These are phyloP conservation scores for Eciton burchellii DNA, from an alignment of 1,140 invertebrate species.

Conservation along the genomic window DNA sequence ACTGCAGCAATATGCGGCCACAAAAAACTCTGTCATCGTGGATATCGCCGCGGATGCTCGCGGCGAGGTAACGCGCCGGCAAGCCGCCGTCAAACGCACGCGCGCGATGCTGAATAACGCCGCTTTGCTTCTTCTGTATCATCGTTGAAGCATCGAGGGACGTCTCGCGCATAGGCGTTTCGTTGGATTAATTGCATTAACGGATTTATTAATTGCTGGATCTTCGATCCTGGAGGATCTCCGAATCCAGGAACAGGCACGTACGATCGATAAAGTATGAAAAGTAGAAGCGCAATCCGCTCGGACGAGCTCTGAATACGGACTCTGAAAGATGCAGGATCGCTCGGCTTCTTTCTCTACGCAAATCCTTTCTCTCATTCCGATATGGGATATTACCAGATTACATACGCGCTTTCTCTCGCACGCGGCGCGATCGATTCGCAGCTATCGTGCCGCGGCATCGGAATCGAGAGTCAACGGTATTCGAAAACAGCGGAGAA, in stretches of 20 bases:
- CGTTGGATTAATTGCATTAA: neutral
- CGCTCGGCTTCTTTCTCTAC: constrained; percentile 6
- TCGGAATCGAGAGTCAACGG: neutral
- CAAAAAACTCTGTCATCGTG: constrained; percentile 67
- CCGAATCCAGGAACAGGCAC: neutral
- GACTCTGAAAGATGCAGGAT: constrained; percentile 42
- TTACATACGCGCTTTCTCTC: neutral
- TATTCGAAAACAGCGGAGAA: neutral
- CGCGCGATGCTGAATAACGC: constrained; percentile 1
- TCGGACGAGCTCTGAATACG: constrained; percentile 74
- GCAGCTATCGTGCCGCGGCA: neutral
- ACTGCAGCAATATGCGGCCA: constrained; percentile 74
- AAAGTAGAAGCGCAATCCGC: constrained; percentile 70
- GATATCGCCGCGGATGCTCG: constrained; percentile 12
- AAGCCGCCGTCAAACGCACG: constrained; percentile 22
- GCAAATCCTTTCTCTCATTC: neutral
- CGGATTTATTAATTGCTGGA: too few relatives aligned
- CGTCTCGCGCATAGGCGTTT: neutral
- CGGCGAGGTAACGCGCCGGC: constrained; percentile 15
- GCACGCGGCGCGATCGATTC: too few relatives aligned
- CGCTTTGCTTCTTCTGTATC: neutral
- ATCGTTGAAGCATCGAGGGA: neutral
- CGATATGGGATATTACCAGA: constrained; percentile 62
- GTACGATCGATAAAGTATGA: constrained; percentile 60
- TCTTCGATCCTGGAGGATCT: too few relatives aligned